These are phyloP conservation scores for Drosophila borborema DNA, from an alignment of 2,888 invertebrate species.

Conservation along the genomic window DNA sequence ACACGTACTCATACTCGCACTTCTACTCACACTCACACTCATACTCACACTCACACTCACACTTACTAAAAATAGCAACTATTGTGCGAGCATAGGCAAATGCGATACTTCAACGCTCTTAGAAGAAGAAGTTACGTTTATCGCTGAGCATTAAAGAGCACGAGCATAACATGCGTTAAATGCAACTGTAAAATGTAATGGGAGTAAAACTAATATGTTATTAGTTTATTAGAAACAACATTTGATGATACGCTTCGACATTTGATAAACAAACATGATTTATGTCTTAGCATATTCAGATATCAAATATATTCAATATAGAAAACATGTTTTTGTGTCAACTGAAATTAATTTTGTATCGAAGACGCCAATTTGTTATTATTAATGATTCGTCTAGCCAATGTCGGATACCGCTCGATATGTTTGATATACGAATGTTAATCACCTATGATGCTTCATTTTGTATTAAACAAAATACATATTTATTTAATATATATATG, in stretches of 20 bases:
- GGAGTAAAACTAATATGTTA: not conserved
- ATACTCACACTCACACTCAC: not conserved
- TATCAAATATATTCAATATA: not conserved
- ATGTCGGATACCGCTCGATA: not conserved
- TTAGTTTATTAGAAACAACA: not conserved
- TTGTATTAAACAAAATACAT: not conserved
- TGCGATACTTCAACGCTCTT: slow-evolving; percentile 1
- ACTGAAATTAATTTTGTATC: not conserved
- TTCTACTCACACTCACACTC: not conserved
- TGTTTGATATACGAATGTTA: not conserved
- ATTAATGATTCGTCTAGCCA: not conserved
- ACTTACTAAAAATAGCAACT: not conserved
- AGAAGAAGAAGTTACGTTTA: not conserved
- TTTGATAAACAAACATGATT: not conserved
- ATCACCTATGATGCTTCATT: not conserved
- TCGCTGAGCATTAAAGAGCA: not conserved
- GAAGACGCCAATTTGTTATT: not conserved
- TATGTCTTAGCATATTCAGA: not conserved
- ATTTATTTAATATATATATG: not conserved
- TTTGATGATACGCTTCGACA: not conserved
- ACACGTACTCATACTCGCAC: not conserved
- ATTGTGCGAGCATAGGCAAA: slow-evolving; percentile 2
- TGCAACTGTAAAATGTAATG: not conserved
- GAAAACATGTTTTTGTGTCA: not conserved
- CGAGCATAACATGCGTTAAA: not conserved